phyloP scores from a whole-genome alignment of 2,888 invertebrate species.

The Nomada goodeniana region DNA sequence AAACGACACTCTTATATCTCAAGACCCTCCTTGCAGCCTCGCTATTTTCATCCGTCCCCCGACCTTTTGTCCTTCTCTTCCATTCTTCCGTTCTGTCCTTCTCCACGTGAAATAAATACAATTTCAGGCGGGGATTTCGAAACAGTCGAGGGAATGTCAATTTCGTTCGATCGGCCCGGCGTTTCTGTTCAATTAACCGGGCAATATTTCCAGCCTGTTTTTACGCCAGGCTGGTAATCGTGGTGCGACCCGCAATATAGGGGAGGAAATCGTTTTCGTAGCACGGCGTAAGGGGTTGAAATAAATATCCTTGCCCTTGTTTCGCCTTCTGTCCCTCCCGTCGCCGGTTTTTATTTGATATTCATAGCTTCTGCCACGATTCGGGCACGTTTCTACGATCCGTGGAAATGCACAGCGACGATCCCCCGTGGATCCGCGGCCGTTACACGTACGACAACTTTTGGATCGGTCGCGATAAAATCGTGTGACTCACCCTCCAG shows the following conservation, averaged over 20 bases:
- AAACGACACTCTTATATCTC: not conserved
- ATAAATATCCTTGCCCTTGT: conserved; percentile 25
- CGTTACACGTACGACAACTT: conserved; percentile 46
- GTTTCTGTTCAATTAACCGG: too few relatives aligned
- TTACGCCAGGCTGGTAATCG: too few relatives aligned
- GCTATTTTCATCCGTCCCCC: too few relatives aligned
- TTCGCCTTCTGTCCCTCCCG: not conserved
- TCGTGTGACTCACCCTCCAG: conserved; percentile 57
- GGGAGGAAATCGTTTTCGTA: not conserved
- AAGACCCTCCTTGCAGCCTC: not conserved
- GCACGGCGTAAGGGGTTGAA: not conserved
- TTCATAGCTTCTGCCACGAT: conserved; percentile 20
- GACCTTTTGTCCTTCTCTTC: too few relatives aligned
- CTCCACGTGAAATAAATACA: too few relatives aligned
- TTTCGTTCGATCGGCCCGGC: too few relatives aligned
- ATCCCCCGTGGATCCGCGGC: not conserved
- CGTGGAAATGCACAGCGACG: conserved; percentile 37
- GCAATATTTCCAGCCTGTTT: too few relatives aligned
- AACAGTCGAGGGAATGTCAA: too few relatives aligned
- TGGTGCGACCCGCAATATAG: too few relatives aligned
- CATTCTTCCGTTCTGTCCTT: too few relatives aligned
- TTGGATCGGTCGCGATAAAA: conserved; percentile 58
- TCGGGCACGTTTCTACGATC: conserved; percentile 21
- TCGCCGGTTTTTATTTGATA: conserved; percentile 41
- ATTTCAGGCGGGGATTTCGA: too few relatives aligned